phyloP scores from a whole-genome alignment of 1,140 invertebrate genomes.

The Octopus bimaculoides region DNA sequence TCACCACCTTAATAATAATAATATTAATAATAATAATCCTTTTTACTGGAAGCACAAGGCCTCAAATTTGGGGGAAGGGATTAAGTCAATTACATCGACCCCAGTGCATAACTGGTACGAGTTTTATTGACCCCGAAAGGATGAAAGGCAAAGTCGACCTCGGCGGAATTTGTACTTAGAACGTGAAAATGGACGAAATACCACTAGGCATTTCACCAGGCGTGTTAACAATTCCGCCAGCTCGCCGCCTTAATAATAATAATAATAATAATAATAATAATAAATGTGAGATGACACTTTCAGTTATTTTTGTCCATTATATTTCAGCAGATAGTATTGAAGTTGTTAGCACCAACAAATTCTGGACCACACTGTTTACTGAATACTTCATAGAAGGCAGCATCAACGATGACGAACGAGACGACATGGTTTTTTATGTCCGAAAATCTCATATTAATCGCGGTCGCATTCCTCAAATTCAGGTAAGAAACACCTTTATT shows the following conservation, averaged over 20 bases:
- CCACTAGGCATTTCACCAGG: not conserved
- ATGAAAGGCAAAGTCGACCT: not conserved
- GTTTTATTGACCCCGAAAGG: not conserved
- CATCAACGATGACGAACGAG: slow-evolving; percentile 71
- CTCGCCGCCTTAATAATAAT: not conserved
- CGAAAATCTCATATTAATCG: slow-evolving; percentile 67
- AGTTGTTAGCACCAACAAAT: slow-evolving; percentile 53
- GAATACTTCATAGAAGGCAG: slow-evolving; percentile 85
- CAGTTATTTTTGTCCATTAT: slow-evolving; percentile 1
- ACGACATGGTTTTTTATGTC: slow-evolving; percentile 95
- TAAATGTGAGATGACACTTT: not conserved
- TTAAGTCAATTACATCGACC: too few relatives aligned
- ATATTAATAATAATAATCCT: too few relatives aligned
- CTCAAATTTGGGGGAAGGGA: too few relatives aligned
- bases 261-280: slow-evolving; percentile 3
- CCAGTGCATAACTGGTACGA: not conserved
- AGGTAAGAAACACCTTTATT: not conserved
- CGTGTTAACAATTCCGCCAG: not conserved
- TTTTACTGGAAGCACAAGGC: too few relatives aligned
- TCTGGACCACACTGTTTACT: slow-evolving; percentile 95
- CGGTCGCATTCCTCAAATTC: slow-evolving; percentile 7
- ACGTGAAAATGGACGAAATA: not conserved
- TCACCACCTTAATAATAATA: too few relatives aligned
- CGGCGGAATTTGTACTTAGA: not conserved
- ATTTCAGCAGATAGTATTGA: slow-evolving; percentile 50